Evolutionary conservation across 2,113 vertebrate species (phyloP).

Genomic region (Chauna torquata): DNA sequence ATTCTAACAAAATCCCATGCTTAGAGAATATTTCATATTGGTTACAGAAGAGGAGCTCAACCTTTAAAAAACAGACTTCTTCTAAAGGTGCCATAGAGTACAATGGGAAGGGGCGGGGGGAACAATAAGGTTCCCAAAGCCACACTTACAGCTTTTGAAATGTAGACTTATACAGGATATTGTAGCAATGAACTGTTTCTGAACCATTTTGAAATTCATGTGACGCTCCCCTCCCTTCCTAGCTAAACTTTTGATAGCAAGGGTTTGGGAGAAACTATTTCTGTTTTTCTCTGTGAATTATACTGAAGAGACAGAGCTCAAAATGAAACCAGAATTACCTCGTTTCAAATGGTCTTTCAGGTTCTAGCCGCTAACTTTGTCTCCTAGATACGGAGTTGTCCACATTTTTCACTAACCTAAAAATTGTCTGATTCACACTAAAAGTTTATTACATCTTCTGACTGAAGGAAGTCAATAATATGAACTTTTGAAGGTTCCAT

Average conservation of each 20-base stretch:
- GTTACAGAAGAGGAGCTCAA: background rate
- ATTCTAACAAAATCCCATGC: background rate
- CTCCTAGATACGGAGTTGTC: background rate
- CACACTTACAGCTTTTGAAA: background rate
- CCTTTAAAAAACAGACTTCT: background rate
- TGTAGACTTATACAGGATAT: background rate
- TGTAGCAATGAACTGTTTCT: fast-evolving
- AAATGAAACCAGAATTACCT: background rate
- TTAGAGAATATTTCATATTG: background rate
- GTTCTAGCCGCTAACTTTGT: background rate
- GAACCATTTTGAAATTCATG: background rate
- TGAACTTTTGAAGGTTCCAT: background rate
- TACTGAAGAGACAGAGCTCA: background rate
- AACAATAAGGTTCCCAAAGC: background rate
- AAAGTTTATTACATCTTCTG: background rate
- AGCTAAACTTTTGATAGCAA: background rate
- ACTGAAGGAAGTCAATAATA: background rate
- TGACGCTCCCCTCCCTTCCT: background rate
- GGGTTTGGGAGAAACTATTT: background rate
- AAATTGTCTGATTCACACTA: background rate
- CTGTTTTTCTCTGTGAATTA: background rate
- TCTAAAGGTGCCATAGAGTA: background rate
- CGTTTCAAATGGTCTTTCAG: background rate
- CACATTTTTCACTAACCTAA: background rate
- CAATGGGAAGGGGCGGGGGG: fast-evolving